Evolutionary conservation across 30 jellyfish, hydroid and myxozoan genomes (phyloP).

Genomic region (Chironex yamaguchii): DNA sequence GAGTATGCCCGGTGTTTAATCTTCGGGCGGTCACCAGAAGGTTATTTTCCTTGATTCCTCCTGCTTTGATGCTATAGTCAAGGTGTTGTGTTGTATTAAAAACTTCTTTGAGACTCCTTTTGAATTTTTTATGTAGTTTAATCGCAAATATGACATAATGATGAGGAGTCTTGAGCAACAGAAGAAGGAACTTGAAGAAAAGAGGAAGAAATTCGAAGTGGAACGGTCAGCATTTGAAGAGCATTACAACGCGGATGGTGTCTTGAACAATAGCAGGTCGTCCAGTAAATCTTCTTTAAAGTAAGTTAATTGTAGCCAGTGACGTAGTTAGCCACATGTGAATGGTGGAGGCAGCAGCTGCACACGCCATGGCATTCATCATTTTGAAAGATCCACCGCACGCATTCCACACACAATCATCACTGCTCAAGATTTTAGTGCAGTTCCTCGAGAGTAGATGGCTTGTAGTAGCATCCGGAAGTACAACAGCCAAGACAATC

Average conservation of each 20-base stretch:
- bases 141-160: slow-evolving; percentile 92
- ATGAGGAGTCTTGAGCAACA: slow-evolving; percentile 90
- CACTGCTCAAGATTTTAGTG: no score
- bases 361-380: background rate
- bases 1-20: background rate
- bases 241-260: slow-evolving; percentile 72
- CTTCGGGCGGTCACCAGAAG: background rate
- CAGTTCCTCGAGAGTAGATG: no score
- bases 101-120: background rate
- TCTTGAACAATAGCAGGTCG: slow-evolving; percentile 96
- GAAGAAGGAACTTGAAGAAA: slow-evolving; percentile 85
- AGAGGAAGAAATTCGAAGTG: slow-evolving; percentile 76
- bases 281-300: slow-evolving; percentile 96
- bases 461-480: no score
- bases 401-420: background rate
- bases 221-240: slow-evolving; percentile 87
- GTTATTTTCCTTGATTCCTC: slow-evolving; percentile 1
- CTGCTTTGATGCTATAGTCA: background rate
- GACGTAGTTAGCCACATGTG: background rate
- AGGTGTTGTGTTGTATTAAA: background rate
- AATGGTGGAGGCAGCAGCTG: background rate
- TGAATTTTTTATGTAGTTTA: slow-evolving; percentile 67
- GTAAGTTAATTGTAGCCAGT: slow-evolving; percentile 63
- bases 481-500: no score
- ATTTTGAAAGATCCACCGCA: background rate